Percentiles rank a stretch among this genome's conserved stretches.
Conservation (phyloP, 2,797 vertebrate species). For the Cephalopachus bancanus region DNA sequence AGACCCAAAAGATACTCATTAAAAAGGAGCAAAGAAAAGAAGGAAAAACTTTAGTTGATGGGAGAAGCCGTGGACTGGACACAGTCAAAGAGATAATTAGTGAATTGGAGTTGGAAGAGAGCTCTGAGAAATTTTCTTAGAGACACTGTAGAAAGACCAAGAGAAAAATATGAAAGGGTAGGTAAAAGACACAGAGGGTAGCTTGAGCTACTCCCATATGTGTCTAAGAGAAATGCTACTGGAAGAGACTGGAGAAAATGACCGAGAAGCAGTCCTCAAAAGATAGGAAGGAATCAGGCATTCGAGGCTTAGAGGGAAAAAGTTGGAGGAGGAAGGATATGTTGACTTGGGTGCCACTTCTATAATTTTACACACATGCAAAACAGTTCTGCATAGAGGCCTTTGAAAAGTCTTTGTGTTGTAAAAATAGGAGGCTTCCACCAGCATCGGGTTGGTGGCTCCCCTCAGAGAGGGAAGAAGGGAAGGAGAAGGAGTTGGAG, state of each 20-base stretch:
- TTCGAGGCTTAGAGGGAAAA: too few species aligned
- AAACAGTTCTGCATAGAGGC: too few species aligned
- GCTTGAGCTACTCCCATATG: not conserved
- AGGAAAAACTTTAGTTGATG: not conserved
- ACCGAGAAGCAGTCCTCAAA: not conserved
- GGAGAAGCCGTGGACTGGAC: not conserved
- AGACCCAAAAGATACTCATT: not conserved
- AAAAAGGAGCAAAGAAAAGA: not conserved
- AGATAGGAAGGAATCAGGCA: too few species aligned
- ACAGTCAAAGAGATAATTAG: constrained; percentile 36
- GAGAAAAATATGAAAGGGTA: not conserved
- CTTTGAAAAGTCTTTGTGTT: too few species aligned
- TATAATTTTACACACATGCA: too few species aligned
- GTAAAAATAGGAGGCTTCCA: too few species aligned
- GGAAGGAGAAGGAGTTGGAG: too few species aligned
- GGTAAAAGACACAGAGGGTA: not conserved
- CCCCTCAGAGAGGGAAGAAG: too few species aligned
- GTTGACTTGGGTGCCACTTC: too few species aligned
- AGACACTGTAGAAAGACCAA: not conserved
- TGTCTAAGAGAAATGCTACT: not conserved
- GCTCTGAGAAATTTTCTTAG: constrained; percentile 24
- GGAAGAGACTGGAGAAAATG: not conserved
- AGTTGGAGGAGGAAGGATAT: too few species aligned
- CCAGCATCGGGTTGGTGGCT: too few species aligned
- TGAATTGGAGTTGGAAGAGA: not conserved